Base-by-base conservation (phyloP, 92 coral and sea anemone genomes). In the Heteractis magnifica region DNA sequence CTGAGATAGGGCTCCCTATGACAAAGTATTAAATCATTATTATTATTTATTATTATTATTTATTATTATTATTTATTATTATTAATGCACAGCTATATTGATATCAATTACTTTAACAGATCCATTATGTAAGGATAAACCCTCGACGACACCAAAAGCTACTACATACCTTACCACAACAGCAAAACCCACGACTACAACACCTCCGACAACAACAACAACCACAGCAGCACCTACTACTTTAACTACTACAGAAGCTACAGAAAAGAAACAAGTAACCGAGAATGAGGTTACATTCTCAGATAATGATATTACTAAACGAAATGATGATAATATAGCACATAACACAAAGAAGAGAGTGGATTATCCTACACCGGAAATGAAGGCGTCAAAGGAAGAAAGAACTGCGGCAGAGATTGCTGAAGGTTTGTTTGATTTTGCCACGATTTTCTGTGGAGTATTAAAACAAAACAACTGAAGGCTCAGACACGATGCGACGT, bases 361-460 rank as follows among this genome's bases (percentile, higher is more conserved):
- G 5, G 23, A 74, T 49, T 21, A 50, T 65, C 55, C 34, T 7
- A 59, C 65, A 48, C 21, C 84, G 10, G 19, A n/a, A 6, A 81
- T 81, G 84, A 64, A 70, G 19, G 77, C 84, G 19, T 62, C 84
- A 21, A 81, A 52, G 59, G 19, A 16, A 6, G 77, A 70, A 70
- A 6, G 84, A 70, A 64, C 84, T 15, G 84, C 84, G n/a, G 84
- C 84, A 49, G 77, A 81, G 16, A 81, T 81, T 50, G 84, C 84
- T 16, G 52, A 75, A 81, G 84, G 84, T 81, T 68, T 23, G 77
- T 8, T 13, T 12, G 23, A 16, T 62, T 53, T 53, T 8, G 9
- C 58, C 2, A 53, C 13, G 6, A 53, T 53, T 53, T 8, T 8
- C 58, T 53, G 58, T 34, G 44, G 44, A 34, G 44, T 34, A 53